These are phyloP conservation scores for Lophius piscatorius DNA, from an alignment of 2,113 vertebrate genomes.

Conservation along the genomic window DNA sequence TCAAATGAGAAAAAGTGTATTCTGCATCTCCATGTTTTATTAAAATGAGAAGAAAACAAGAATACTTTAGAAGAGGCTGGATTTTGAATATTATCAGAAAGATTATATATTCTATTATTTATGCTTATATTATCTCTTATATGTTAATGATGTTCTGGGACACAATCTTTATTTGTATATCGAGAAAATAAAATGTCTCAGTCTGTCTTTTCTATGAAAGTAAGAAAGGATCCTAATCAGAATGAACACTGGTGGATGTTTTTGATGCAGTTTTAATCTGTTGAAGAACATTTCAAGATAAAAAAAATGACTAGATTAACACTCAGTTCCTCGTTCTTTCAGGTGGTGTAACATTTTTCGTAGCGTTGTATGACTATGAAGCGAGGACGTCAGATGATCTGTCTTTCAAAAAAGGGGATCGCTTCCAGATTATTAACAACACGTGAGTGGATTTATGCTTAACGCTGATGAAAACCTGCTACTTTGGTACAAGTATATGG, in stretches of 20 bases:
- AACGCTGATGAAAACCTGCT: background rate
- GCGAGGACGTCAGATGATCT: conserved; percentile 97
- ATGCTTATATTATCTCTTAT: too few relatives aligned
- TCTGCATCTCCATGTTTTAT: too few relatives aligned
- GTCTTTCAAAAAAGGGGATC: conserved; percentile 97
- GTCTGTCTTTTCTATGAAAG: background rate
- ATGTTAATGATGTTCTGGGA: too few relatives aligned
- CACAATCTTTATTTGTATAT: too few relatives aligned
- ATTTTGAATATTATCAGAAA: too few relatives aligned
- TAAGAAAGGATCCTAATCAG: too few relatives aligned
- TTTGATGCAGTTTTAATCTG: background rate
- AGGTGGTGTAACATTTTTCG: conserved; percentile 98
- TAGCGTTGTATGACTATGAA: conserved; percentile 98
- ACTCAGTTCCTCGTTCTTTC: conserved; percentile 13
- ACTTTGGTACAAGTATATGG: conserved; percentile 6
- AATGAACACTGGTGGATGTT: too few relatives aligned
- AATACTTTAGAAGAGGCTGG: too few relatives aligned
- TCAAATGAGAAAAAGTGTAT: background rate
- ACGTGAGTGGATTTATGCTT: conserved; percentile 85
- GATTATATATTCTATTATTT: too few relatives aligned
- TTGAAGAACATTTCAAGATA: background rate
- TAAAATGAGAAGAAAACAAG: too few relatives aligned
- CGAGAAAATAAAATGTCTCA: background rate
- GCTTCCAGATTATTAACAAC: conserved; percentile 99
- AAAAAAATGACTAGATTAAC: background rate